These are phyloP conservation scores for Chaetura pelagica DNA, from an alignment of 2,113 vertebrate genomes.

Conservation along the genomic window DNA sequence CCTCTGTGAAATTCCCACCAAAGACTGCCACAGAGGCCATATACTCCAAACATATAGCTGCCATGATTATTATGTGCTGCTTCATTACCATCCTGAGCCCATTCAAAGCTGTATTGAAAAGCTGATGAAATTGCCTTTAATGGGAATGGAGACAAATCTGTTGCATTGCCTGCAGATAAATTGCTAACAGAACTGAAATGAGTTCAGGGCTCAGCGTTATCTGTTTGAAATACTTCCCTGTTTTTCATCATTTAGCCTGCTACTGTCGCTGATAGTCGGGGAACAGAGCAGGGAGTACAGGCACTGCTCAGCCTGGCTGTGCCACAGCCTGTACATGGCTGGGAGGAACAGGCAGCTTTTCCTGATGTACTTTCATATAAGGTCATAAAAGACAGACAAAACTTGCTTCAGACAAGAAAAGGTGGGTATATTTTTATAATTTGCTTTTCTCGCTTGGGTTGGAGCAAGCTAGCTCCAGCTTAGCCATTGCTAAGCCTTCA, in stretches of 20 bases:
- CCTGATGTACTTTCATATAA: background rate
- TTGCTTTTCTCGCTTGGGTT: background rate
- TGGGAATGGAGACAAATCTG: background rate
- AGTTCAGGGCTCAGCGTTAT: background rate
- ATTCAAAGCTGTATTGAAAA: background rate
- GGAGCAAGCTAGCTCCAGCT: background rate
- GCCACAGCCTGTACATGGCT: accelerated
- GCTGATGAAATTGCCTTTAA: background rate
- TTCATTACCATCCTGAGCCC: background rate
- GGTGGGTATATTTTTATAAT: background rate
- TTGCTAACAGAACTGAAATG: background rate
- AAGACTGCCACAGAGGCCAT: background rate
- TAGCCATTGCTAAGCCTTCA: background rate
- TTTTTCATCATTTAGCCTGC: background rate
- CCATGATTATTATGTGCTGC: background rate
- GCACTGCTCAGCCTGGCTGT: background rate
- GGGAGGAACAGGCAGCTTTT: background rate
- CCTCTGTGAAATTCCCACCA: background rate
- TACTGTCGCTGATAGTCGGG: background rate
- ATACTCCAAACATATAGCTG: background rate
- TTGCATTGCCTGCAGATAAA: background rate
- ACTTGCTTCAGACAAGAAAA: background rate
- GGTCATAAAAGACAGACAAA: background rate
- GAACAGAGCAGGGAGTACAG: accelerated
- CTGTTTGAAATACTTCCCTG: background rate